Percentiles rank a stretch among this genome's conserved stretches.
These are phyloP conservation scores for Allolobophora icterica DNA, from an alignment of 2,888 invertebrate species.

Conservation along the genomic window DNA sequence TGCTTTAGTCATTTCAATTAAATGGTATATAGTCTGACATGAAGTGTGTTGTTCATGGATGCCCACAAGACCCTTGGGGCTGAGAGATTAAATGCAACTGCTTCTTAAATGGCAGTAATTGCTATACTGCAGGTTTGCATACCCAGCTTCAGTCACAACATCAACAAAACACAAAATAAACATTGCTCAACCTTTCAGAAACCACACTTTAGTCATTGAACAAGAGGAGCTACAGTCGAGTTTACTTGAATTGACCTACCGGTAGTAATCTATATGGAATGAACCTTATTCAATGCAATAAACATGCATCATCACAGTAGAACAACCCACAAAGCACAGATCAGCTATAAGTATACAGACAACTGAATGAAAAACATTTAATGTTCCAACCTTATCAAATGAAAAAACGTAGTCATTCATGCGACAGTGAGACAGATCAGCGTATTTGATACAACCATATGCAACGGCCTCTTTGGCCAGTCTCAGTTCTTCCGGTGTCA, in stretches of 20 bases:
- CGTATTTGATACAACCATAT: slow-evolving; percentile 97
- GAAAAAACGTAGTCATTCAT: slow-evolving; percentile 95
- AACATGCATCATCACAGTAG: not conserved
- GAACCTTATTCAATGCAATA: not conserved
- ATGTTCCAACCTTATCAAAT: slow-evolving; percentile 78
- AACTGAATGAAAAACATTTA: not conserved
- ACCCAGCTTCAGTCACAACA: not conserved
- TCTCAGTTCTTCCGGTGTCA: slow-evolving; percentile 81
- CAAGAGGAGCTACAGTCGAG: not conserved
- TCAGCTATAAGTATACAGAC: not conserved
- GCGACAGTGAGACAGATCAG: slow-evolving; percentile 92
- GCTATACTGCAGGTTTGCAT: not conserved
- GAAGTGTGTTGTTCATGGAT: not conserved
- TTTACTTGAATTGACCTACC: not conserved
- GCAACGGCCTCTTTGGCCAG: slow-evolving; percentile 88
- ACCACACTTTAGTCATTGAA: not conserved
- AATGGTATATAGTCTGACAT: too few relatives aligned
- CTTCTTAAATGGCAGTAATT: not conserved
- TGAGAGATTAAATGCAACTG: too few relatives aligned
- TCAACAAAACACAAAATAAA: not conserved
- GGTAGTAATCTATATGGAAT: not conserved
- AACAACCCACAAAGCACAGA: not conserved
- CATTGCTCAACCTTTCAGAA: not conserved
- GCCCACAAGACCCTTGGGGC: not conserved
- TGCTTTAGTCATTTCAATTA: too few relatives aligned